Base-by-base conservation (phyloP, 2,888 invertebrate genomes). In the Zelleria hepariella region DNA sequence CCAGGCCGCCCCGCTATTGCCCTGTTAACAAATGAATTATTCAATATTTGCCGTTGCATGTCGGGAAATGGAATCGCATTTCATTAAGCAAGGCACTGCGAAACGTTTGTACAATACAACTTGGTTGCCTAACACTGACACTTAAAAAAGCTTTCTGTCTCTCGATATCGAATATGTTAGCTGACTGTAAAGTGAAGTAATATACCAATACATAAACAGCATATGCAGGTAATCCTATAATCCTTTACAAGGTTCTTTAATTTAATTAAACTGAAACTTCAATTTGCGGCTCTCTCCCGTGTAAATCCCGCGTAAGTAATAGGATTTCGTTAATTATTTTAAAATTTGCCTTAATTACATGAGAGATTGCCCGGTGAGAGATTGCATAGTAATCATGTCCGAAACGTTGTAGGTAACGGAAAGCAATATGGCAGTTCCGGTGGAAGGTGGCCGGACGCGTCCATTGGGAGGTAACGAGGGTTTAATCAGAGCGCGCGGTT, bases 371-470 rank as follows among this genome's bases (percentile, higher is more conserved):
- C 32, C 53, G 15, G 53, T 7, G 24, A 53, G 25, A 53, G 25
- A 15, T 21, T 53, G 21, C 32, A 6, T n/a, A 49, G 21, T 49
- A 49, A 49, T 49, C 20, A n/a, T 49, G 49, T 49, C 49, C 49
- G 21, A 21, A 51, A 21, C 51, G 18, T 51, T n/a, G n/a, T n/a
- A 7, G 53, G 53, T 53, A 21, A 8, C 20, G 49, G 49, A 18
- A 49, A 49, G 49, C 53, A 53, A 24, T 53, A 53, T 53, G 53
- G 23, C 53, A 53, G 25, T 60, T 59, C 65, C 66, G 66, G 62
- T 65, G 67, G 67, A 67, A 67, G 64, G 62, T 61, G 60, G 56
- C 66, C 70, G 73, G 69, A 73, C 62, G 65, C 62, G 66, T 63
- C 62, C 62, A 49, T 49, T 60, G 61, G 59, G 62, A 63, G 62